Evolutionary conservation across 2,888 invertebrate species (phyloP).

Genomic region (Imbricaverruca yamaguchii): DNA sequence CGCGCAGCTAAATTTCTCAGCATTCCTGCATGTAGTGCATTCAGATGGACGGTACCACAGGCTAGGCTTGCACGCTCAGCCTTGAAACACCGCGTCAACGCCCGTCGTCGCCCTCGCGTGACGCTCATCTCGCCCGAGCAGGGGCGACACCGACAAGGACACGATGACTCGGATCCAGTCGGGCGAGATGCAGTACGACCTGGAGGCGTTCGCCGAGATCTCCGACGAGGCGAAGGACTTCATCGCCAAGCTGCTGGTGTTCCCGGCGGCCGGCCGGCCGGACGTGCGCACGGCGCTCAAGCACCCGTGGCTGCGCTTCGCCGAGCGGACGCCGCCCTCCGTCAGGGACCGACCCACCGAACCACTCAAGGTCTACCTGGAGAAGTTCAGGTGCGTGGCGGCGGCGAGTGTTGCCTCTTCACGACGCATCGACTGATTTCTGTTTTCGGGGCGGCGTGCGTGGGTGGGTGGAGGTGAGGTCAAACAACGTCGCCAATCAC

Average conservation of each 20-base stretch:
- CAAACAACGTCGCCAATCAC: no score
- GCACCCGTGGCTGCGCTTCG: slow-evolving; percentile 72
- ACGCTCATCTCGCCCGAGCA: not conserved
- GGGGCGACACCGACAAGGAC: slow-evolving; percentile 77
- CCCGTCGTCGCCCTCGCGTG: no score
- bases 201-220: slow-evolving; percentile 47
- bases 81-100: no score
- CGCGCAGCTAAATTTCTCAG: no score
- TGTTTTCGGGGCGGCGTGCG: no score
- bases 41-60: no score
- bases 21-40: no score
- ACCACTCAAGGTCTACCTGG: slow-evolving; percentile 35
- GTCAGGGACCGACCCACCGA: slow-evolving; percentile 35
- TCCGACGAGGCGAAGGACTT: slow-evolving; percentile 85
- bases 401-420: no score
- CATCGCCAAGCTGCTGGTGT: slow-evolving; percentile 66
- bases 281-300: slow-evolving; percentile 70
- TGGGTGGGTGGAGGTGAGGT: no score
- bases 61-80: no score
- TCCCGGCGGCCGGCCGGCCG: slow-evolving; percentile 41
- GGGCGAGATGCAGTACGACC: slow-evolving; percentile 43
- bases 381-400: slow-evolving; percentile 32
- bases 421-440: no score
- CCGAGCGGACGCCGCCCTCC: slow-evolving; percentile 45
- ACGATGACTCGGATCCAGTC: slow-evolving; percentile 59